These are phyloP conservation scores for Daubentonia madagascariensis DNA, from an alignment of 2,113 vertebrate species.

Conservation along the genomic window DNA sequence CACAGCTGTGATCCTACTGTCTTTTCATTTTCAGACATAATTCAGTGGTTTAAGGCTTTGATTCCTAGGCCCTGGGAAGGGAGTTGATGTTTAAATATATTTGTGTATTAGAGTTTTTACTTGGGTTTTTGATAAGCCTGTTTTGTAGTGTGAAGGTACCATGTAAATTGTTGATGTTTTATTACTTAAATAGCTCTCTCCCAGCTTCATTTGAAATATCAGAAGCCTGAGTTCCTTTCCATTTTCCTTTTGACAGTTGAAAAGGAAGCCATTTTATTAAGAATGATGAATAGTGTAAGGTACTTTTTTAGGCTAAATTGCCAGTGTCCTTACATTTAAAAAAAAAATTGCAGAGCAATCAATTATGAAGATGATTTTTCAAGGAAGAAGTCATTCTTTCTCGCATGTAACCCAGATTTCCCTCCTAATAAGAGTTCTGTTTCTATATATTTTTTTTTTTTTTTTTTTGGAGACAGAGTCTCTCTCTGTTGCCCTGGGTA, in stretches of 20 bases:
- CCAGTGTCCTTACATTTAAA: not conserved
- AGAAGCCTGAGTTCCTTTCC: not conserved
- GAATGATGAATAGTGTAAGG: too few relatives aligned
- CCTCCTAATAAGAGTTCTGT: not conserved
- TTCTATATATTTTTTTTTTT: not conserved
- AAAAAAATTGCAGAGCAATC: not conserved
- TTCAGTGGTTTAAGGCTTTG: constrained; percentile 18
- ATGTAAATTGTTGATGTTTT: not conserved
- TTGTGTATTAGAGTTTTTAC: not conserved
- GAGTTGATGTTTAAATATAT: not conserved
- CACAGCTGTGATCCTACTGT: not conserved
- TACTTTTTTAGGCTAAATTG: not conserved
- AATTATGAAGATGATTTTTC: constrained; percentile 7
- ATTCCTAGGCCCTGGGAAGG: not conserved
- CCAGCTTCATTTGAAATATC: not conserved
- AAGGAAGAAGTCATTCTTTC: not conserved
- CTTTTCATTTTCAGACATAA: not conserved
- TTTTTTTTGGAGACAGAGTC: too few relatives aligned
- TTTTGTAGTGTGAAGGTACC: not conserved
- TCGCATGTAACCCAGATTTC: not conserved
- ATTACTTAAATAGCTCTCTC: not conserved
- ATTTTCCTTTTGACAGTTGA: too few relatives aligned
- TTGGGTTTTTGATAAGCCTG: constrained; percentile 11
- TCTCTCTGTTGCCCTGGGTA: too few relatives aligned
- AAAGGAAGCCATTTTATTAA: too few relatives aligned